Base-by-base conservation (phyloP, 2,888 invertebrate species). In the Bruchidius siliquastri region DNA sequence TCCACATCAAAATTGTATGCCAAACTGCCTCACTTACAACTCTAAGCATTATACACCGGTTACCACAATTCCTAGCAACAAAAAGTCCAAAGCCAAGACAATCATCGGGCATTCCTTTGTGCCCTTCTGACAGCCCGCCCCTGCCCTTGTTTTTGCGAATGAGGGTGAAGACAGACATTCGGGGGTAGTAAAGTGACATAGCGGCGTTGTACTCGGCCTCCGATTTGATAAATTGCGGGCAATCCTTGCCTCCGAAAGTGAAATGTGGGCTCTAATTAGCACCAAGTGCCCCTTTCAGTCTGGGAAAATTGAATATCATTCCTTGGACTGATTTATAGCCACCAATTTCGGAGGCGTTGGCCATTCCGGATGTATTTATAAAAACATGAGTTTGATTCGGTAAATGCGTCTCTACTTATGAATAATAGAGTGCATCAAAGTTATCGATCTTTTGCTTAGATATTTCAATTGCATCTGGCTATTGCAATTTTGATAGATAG, bases 301-400 rank as follows among this genome's bases (percentile, higher is more conserved):
- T 1, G 26, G 26, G 49, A 49, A 13, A 49, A 49, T 49, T 49
- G 8, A 49, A 49, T 49, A 1, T 49, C 49, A 49, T 13, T 49
- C 13, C 49, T 4, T 49, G 6, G 18, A 8, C 1, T 49, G 49
- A 49, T 49, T 49, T 49, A 49, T 49, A 1, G 49, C 1, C 49
- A 13, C 13, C 49, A 49, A 49, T 49, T 49, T 49, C 18, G 49
- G 49, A 78, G 79, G 84, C 84, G 84, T 84, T 85, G 84, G 80
- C 80, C 83, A 82, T 83, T 77, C 77, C 83, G 82, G n/a, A n/a
- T n/a, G n/a, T n/a, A n/a, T n/a, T n/a, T n/a, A n/a, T n/a, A n/a
- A n/a, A n/a, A n/a, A n/a, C n/a, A n/a, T n/a, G n/a, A n/a, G n/a
- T n/a, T n/a, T n/a, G n/a, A n/a, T n/a, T n/a, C n/a, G n/a, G n/a